Base-by-base conservation (phyloP, 2,113 vertebrate species). In the Ploceus nigricollis region DNA sequence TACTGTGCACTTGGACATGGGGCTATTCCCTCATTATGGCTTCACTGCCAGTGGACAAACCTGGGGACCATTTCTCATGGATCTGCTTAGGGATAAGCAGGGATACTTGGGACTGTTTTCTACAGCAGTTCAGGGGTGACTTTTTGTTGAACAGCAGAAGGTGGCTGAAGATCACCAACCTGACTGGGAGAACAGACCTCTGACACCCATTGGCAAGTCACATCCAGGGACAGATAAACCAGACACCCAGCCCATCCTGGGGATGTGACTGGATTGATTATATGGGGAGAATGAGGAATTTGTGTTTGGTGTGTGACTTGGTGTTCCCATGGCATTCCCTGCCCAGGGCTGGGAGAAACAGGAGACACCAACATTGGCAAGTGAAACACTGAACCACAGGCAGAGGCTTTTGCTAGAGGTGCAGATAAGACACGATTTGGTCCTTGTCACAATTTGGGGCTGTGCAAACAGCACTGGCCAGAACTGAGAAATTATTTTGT, bases 1-100 rank as follows among this genome's bases (percentile, higher is more conserved):
- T 58, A 7, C 7, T 0, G 3, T 24, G 18, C 15, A 7, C 33
- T 58, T 60, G 28, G 45, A 70, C 44, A 39, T 0, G 0, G 33
- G 64, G 21, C 9, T 51, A 3, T 68, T 81, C 25, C 37, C 21
- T 89, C 30, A 1, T 65, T 64, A 20, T 2, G 27, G 4, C 14
- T 79, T 80, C 79, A 45, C 22, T 48, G 40, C 9, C 37, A 27
- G n/a, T 6, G 18, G 68, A 53, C 9, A 70, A 81, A 91, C 6
- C 44, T 50, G 12, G 40, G 33, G 12, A 63, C 6, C 21, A 19
- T 47, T 91, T 81, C 63, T 54, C 25, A 39, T 17, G 42, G 72
- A 42, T 47, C 48, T 66, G 65, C 13, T 60, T 3, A 65, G 22
- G 69, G 60, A 73, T 65, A 28, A 83, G 42, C 51, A 63, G 17